These are phyloP conservation scores for Aurelia sp. DNA, from an alignment of 30 jellyfish, hydroid and myxozoan species.

Conservation along the genomic window DNA sequence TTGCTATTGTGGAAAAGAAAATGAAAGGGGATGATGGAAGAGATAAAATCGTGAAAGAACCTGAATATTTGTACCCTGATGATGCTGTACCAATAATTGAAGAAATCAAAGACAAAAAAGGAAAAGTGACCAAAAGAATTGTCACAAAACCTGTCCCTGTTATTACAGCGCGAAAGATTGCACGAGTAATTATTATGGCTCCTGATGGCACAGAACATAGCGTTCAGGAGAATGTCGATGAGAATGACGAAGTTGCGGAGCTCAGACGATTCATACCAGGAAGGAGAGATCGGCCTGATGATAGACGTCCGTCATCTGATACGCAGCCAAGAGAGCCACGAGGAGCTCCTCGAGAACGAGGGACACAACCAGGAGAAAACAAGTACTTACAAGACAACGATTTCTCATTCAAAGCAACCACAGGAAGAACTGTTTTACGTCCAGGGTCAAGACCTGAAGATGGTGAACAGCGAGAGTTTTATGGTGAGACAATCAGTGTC, in stretches of 20 bases:
- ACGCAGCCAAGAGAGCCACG: background rate
- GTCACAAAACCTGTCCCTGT: slow-evolving; percentile 74
- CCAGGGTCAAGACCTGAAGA: too few species aligned
- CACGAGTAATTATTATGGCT: slow-evolving; percentile 62
- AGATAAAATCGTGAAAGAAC: slow-evolving; percentile 58
- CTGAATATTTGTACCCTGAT: slow-evolving; percentile 73
- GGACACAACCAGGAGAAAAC: background rate
- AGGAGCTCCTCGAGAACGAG: background rate
- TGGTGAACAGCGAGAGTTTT: too few species aligned
- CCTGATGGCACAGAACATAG: slow-evolving; percentile 79
- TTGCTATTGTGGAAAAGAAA: slow-evolving; percentile 33
- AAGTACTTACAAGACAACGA: background rate
- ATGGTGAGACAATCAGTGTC: too few species aligned
- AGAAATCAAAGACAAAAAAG: slow-evolving; percentile 68
- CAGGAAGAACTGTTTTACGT: background rate
- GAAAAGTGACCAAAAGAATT: slow-evolving; percentile 58
- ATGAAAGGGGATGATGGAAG: slow-evolving; percentile 53
- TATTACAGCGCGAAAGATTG: slow-evolving; percentile 65
- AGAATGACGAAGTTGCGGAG: slow-evolving; percentile 25
- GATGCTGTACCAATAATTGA: slow-evolving; percentile 72
- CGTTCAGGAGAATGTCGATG: slow-evolving; percentile 82
- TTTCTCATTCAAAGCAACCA: background rate
- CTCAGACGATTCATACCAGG: slow-evolving; percentile 16
- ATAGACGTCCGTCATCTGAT: background rate
- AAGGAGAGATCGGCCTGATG: background rate